Evolutionary conservation across 2,888 invertebrate species (phyloP).

Genomic region (Scelioninae gen. 2): DNA sequence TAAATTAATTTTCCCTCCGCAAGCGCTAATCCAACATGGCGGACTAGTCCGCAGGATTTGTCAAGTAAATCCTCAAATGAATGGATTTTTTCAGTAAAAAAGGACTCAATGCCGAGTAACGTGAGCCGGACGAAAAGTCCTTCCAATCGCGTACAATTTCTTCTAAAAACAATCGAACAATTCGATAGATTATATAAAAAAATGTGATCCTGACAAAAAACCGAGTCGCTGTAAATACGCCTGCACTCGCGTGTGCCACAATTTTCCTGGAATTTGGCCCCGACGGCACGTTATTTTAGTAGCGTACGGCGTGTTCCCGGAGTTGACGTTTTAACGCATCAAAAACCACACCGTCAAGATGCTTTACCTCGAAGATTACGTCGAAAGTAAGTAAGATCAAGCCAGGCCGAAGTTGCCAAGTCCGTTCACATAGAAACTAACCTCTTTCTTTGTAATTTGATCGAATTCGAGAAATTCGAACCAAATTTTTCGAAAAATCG

Average conservation of each 20-base stretch:
- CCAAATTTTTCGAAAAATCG: neutral
- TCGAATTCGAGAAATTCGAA: too few relatives aligned
- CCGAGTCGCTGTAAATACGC: slow-evolving; percentile 69
- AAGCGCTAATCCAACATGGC: slow-evolving; percentile 33
- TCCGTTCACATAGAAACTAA: slow-evolving; percentile 63
- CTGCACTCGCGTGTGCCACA: slow-evolving; percentile 65
- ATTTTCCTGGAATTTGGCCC: slow-evolving; percentile 63
- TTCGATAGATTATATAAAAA: slow-evolving; percentile 13
- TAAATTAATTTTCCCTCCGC: slow-evolving; percentile 19
- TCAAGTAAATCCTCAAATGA: slow-evolving; percentile 18
- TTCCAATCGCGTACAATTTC: neutral
- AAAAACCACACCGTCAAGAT: slow-evolving; percentile 78
- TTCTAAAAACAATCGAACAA: neutral
- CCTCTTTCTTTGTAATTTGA: slow-evolving; percentile 57
- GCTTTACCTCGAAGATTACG: slow-evolving; percentile 98
- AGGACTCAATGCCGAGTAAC: neutral
- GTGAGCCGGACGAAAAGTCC: neutral
- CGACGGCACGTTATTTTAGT: slow-evolving; percentile 61
- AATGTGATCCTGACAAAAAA: slow-evolving; percentile 65
- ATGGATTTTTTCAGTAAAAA: slow-evolving; percentile 40
- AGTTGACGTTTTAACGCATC: slow-evolving; percentile 58
- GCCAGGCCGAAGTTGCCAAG: slow-evolving; percentile 41
- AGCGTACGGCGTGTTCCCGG: slow-evolving; percentile 65
- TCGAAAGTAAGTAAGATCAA: slow-evolving; percentile 89
- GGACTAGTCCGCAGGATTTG: slow-evolving; percentile 11